A percentile compares a stretch with the other conserved stretches of the same genome.
Conservation (phyloP, 2,797 vertebrate species). For the Simalia tracyae region DNA sequence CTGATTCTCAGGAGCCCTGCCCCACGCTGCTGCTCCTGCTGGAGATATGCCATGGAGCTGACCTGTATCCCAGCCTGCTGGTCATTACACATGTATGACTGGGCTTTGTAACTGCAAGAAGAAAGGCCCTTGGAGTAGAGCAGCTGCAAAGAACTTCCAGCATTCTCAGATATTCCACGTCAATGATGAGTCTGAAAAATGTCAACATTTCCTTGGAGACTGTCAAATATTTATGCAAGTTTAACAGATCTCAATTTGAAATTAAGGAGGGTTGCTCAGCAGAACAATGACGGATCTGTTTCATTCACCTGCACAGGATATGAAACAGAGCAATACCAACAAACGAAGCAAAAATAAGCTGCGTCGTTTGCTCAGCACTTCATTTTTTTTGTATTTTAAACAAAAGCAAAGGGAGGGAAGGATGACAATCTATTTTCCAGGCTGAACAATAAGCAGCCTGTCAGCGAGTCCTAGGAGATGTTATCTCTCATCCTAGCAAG, state of each 20-base stretch:
- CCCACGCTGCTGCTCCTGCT: not conserved
- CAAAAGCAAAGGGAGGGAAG: not conserved
- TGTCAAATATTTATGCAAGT: conserved; percentile 68
- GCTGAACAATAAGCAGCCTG: conserved; percentile 33
- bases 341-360: conserved; percentile 19
- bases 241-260: conserved; percentile 68
- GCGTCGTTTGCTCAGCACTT: not conserved
- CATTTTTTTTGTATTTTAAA: not conserved
- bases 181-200: conserved; percentile 55
- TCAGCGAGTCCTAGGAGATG: not conserved
- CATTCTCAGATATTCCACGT: conserved; percentile 50
- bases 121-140: conserved; percentile 37
- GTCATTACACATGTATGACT: not conserved
- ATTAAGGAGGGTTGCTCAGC: conserved; percentile 68
- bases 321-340: conserved; percentile 46
- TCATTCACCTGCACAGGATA: conserved; percentile 61
- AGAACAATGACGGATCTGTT: conserved; percentile 66
- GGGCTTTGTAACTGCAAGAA: conserved; percentile 14
- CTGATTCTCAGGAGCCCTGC: not conserved
- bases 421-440: conserved; percentile 18
- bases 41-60: not conserved
- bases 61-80: conserved; percentile 2
- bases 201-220: conserved; percentile 63
- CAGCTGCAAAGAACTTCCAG: conserved; percentile 12
- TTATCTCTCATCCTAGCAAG: conserved; percentile 16